Conservation (phyloP, 2,888 invertebrate species). For the Molanna angustata region DNA sequence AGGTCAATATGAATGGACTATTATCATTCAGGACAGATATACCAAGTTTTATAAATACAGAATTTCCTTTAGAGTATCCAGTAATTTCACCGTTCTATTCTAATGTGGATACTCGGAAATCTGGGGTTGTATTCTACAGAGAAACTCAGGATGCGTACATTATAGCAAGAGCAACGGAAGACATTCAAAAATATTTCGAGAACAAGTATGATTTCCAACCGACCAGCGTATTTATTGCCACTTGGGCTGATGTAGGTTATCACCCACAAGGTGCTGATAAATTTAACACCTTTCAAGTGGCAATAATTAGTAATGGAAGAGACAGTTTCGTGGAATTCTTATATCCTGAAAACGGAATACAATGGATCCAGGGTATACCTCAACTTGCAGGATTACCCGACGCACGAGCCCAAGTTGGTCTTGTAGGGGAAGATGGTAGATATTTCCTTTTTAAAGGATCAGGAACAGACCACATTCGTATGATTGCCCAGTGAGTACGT, state of each 20-base stretch:
- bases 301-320: conserved; percentile 65
- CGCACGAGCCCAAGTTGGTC: conserved; percentile 90
- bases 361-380: conserved; percentile 85
- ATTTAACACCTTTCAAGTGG: conserved; percentile 82
- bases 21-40: conserved; percentile 88
- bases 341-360: conserved; percentile 84
- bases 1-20: conserved; percentile 92
- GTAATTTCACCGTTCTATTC: conserved; percentile 88
- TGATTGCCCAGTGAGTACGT: conserved; percentile 71
- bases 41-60: conserved; percentile 79
- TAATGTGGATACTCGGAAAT: conserved; percentile 78
- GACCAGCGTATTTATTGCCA: conserved; percentile 76
- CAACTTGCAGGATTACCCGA: conserved; percentile 79
- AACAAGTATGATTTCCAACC: conserved; percentile 72
- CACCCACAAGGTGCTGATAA: conserved; percentile 64
- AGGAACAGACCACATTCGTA: conserved; percentile 84
- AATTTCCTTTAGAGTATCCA: conserved; percentile 86
- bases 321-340: conserved; percentile 83
- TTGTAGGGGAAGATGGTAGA: conserved; percentile 80
- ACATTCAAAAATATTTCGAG: conserved; percentile 71
- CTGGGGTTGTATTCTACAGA: conserved; percentile 72
- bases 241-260: conserved; percentile 88
- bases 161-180: conserved; percentile 65
- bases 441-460: conserved; percentile 77
- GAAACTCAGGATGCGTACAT: conserved; percentile 61